phyloP scores from a whole-genome alignment of 92 coral and sea anemone species.

The Desmophyllum pertusum region DNA sequence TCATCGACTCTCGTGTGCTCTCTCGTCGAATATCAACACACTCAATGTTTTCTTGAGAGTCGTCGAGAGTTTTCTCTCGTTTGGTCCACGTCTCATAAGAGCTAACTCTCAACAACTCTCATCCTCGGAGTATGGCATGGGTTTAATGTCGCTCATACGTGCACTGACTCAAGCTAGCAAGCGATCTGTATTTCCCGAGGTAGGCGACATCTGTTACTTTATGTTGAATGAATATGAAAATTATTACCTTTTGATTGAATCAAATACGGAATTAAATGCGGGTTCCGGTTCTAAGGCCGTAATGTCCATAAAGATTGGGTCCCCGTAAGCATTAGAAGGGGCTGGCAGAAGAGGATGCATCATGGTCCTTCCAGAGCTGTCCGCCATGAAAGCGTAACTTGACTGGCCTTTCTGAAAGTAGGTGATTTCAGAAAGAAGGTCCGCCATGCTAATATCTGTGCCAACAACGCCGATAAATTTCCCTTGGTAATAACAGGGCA shows the following conservation, averaged over 20 bases:
- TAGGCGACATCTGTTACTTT: not conserved
- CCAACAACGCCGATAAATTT: constrained; percentile 69
- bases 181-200: no score
- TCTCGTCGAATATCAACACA: no score
- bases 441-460: constrained; percentile 61
- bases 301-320: constrained; percentile 47
- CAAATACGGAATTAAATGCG: constrained; percentile 36
- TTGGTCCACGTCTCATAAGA: no score
- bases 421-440: constrained; percentile 30
- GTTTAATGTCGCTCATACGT: no score
- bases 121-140: no score
- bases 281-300: constrained; percentile 42
- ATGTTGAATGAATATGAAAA: not conserved
- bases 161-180: no score
- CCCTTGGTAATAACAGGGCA: constrained; percentile 59
- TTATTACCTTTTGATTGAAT: constrained; percentile 53
- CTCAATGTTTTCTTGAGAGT: no score
- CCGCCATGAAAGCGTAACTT: constrained; percentile 50
- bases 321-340: constrained; percentile 44
- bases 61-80: no score
- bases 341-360: constrained; percentile 60
- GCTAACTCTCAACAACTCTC: no score
- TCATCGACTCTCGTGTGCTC: no score
- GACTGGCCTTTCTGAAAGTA: constrained; percentile 39
- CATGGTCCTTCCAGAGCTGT: constrained; percentile 42